A percentile compares a stretch with the other conserved stretches of the same genome.
Conservation (phyloP, 1,140 invertebrate genomes). For the Bombyx mori region ASM3026992v2 NC_085113.1:10902501-10903000, state of each 20-base stretch:
- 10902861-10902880: conserved; percentile 21
- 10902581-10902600: no score
- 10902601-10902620: no score
- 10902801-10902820: conserved; percentile 3
- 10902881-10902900: conserved; percentile 27
- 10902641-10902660: no score
- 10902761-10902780: conserved; percentile 4
- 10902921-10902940: conserved; percentile 26
- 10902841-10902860: conserved; percentile 7
- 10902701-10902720: no score
- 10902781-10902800: conserved; percentile 12
- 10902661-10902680: no score
- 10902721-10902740: conserved; percentile 1
- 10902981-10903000: conserved; percentile 20
- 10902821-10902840: conserved; percentile 7
- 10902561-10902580: no score
- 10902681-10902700: no score
- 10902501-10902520: no score
- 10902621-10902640: no score
- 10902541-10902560: no score
- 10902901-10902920: conserved; percentile 25
- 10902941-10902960: conserved; percentile 19
- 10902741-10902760: conserved; percentile 6
- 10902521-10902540: no score
- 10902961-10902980: conserved; percentile 25